A percentile compares a stretch with the other conserved stretches of the same genome.
Evolutionary conservation across 2,888 invertebrate species (phyloP).

Genomic region (Metallyticus violacea): DNA sequence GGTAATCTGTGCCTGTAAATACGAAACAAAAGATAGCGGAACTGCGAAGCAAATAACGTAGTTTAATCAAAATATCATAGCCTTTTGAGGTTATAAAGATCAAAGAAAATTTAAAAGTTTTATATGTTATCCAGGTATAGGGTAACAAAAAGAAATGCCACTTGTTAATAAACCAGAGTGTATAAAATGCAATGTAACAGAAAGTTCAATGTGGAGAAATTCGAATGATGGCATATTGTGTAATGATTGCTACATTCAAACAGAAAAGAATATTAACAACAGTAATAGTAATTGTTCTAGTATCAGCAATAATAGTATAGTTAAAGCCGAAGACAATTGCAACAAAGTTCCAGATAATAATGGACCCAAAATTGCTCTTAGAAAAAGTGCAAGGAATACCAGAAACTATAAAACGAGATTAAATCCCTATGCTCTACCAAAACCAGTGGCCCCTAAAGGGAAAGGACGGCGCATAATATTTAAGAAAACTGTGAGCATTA

Average conservation of each 20-base stretch:
- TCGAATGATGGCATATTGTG: constrained; percentile 73
- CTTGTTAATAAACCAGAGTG: constrained; percentile 61
- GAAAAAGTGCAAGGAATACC: constrained; percentile 60
- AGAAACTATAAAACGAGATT: constrained; percentile 49
- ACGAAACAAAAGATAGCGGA: too few relatives aligned
- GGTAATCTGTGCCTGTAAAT: too few relatives aligned
- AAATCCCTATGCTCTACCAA: constrained; percentile 48
- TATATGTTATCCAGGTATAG: too few relatives aligned
- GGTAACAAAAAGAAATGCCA: constrained; percentile 44
- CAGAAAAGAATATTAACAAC: constrained; percentile 54
- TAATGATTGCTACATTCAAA: constrained; percentile 60
- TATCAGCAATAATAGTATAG: background rate
- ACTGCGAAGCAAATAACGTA: too few relatives aligned
- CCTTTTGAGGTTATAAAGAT: too few relatives aligned
- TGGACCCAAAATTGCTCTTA: constrained; percentile 43
- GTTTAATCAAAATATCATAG: too few relatives aligned
- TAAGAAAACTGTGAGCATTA: constrained; percentile 57
- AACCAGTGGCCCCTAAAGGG: constrained; percentile 56
- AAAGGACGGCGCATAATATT: constrained; percentile 75
- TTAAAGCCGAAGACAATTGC: constrained; percentile 37
- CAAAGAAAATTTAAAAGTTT: too few relatives aligned
- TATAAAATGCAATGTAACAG: constrained; percentile 64
- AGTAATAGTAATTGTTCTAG: background rate
- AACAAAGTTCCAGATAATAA: constrained; percentile 41
- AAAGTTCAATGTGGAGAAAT: constrained; percentile 73